Conservation (phyloP, 2,888 invertebrate species). For the Scrobipalpa atriplicella region DNA sequence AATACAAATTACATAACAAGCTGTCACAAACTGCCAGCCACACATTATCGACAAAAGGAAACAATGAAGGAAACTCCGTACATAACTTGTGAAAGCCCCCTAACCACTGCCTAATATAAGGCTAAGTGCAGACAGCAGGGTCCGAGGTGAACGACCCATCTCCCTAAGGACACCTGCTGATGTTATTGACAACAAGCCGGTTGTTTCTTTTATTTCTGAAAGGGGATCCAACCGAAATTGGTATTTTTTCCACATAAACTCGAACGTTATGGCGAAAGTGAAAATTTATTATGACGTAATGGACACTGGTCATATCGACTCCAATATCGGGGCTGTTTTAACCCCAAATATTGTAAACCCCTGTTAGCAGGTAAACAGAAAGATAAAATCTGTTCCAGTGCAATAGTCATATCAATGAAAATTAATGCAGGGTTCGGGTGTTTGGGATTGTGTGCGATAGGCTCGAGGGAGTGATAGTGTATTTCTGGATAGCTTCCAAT, state of each 20-base stretch:
- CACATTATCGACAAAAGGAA: conserved; percentile 22
- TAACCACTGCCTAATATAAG: conserved; percentile 49
- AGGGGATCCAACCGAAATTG: conserved; percentile 40
- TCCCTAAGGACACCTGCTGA: conserved; percentile 74
- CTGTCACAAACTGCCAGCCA: conserved; percentile 20
- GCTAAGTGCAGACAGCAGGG: conserved; percentile 49
- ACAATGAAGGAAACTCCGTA: conserved; percentile 17
- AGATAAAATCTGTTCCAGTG: conserved; percentile 23
- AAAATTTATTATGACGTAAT: conserved; percentile 25
- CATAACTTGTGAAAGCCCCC: conserved; percentile 15
- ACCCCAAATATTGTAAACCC: neutral
- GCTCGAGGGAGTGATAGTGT: conserved; percentile 9
- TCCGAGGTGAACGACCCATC: conserved; percentile 66
- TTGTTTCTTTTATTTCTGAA: conserved; percentile 71
- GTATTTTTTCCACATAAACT: conserved; percentile 32
- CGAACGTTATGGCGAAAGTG: conserved; percentile 24
- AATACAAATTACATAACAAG: neutral
- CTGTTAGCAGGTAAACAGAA: conserved; percentile 4
- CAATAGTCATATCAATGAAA: conserved; percentile 23
- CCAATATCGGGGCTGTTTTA: neutral
- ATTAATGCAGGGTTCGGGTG: conserved; percentile 20
- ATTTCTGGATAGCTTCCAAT: neutral
- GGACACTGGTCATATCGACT: conserved; percentile 20
- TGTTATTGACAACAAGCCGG: conserved; percentile 76
- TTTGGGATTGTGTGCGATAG: conserved; percentile 11